Percentiles rank a stretch among this genome's conserved stretches.
These are phyloP conservation scores for Galeruca laticollis DNA, from an alignment of 2,888 invertebrate species.

Conservation along the genomic window DNA sequence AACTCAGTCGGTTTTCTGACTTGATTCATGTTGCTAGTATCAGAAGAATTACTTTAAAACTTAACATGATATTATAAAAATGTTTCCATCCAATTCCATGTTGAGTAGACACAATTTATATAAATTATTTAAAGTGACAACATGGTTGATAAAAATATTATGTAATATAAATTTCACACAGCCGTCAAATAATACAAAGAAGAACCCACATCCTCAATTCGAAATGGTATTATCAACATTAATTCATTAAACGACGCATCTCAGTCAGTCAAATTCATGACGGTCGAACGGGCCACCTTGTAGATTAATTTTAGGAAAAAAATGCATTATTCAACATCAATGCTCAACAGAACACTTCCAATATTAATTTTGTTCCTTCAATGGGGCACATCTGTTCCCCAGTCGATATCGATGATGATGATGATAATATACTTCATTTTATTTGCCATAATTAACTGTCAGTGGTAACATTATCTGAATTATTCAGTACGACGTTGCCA, in stretches of 20 bases:
- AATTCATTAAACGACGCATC: constrained; percentile 18
- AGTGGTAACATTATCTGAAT: constrained; percentile 12
- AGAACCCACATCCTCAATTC: constrained; percentile 20
- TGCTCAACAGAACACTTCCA: constrained; percentile 33
- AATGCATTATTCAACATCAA: constrained; percentile 33
- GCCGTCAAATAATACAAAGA: neutral
- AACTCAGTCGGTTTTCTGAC: no score
- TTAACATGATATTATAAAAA: no score
- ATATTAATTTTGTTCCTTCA: constrained; percentile 38
- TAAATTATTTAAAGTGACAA: neutral
- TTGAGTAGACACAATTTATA: neutral
- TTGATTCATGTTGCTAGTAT: no score
- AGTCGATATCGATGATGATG: constrained; percentile 35
- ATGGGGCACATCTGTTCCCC: constrained; percentile 38
- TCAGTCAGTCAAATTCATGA: constrained; percentile 15
- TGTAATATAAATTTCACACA: neutral
- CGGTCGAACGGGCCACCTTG: constrained; percentile 19
- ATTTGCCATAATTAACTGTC: constrained; percentile 44
- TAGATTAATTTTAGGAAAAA: constrained; percentile 25
- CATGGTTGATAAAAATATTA: neutral
- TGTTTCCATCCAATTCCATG: no score
- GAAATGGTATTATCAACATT: constrained; percentile 25
- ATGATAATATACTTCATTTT: constrained; percentile 34
- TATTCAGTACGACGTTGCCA: neutral
- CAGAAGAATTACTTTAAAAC: no score